Conservation (phyloP, 1,140 invertebrate species). For the Caerostris darwini region DNA sequence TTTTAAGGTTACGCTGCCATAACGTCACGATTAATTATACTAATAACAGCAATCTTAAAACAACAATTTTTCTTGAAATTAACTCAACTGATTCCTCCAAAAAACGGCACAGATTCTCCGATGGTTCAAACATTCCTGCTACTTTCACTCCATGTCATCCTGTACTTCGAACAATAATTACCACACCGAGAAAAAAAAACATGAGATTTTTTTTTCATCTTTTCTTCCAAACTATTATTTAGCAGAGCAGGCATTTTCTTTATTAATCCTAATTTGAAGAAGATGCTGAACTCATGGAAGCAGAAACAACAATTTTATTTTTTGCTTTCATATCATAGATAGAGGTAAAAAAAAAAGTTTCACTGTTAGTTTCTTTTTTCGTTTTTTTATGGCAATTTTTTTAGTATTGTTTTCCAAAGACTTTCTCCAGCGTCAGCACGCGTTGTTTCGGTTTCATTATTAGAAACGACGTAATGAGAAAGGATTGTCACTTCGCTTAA, state of each 20-base stretch:
- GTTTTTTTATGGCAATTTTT: not conserved
- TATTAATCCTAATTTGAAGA: conserved; percentile 63
- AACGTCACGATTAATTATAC: too few relatives aligned
- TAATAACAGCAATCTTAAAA: too few relatives aligned
- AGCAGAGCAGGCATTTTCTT: conserved; percentile 29
- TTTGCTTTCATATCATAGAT: not conserved
- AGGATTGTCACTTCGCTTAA: conserved; percentile 39
- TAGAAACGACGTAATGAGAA: conserved; percentile 40
- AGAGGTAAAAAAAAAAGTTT: not conserved
- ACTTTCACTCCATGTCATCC: too few relatives aligned
- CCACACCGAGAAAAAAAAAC: not conserved
- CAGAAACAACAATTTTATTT: conserved; percentile 28
- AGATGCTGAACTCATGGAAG: not conserved
- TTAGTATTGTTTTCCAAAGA: not conserved
- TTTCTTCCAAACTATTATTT: not conserved
- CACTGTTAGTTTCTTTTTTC: not conserved
- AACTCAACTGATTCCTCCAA: too few relatives aligned
- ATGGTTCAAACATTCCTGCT: too few relatives aligned
- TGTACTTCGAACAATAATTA: conserved; percentile 9
- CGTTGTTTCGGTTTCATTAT: not conserved
- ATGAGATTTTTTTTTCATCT: not conserved
- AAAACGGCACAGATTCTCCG: too few relatives aligned
- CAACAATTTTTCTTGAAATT: too few relatives aligned
- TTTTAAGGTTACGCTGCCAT: too few relatives aligned
- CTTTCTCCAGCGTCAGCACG: not conserved